phyloP scores from a whole-genome alignment of 2,797 vertebrate genomes.

The Austrolebias charrua region DNA sequence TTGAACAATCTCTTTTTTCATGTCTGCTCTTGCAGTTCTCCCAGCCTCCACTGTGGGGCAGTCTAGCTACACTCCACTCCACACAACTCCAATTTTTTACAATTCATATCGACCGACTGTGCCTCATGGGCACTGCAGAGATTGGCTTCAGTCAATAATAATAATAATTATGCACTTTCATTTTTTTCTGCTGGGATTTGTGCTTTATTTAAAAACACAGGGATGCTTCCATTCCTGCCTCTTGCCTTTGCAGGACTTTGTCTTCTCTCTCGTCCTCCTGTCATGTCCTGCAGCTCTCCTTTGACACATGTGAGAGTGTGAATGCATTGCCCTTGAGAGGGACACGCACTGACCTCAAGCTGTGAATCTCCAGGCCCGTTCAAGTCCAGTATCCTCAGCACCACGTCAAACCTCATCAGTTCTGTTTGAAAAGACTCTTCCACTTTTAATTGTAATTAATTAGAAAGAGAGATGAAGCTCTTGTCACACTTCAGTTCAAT shows the following conservation, averaged over 20 bases:
- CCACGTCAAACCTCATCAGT: conserved; percentile 67
- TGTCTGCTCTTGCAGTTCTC: conserved; percentile 38
- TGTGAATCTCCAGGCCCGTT: conserved; percentile 73
- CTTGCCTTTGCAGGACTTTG: conserved; percentile 4
- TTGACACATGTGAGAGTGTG: conserved; percentile 89
- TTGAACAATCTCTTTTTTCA: neutral
- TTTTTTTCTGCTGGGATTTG: conserved; percentile 41
- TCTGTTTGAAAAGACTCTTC: conserved; percentile 62
- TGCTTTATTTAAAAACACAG: conserved; percentile 47
- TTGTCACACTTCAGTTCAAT: conserved; percentile 23
- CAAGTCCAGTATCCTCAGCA: conserved; percentile 42
- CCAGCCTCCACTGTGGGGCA: conserved; percentile 61
- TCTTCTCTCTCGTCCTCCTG: conserved; percentile 6
- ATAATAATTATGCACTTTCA: conserved; percentile 57
- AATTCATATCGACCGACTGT: conserved; percentile 47
- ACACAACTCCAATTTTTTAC: conserved; percentile 12
- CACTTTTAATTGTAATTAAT: conserved; percentile 68
- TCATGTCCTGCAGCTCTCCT: conserved; percentile 71
- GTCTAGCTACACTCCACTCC: conserved; percentile 40
- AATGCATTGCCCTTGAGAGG: conserved; percentile 78
- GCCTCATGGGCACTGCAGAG: conserved; percentile 47
- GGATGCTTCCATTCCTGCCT: conserved; percentile 9
- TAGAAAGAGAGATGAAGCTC: conserved; percentile 40
- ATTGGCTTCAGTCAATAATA: conserved; percentile 53
- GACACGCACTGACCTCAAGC: conserved; percentile 89